phyloP scores from a whole-genome alignment of 2,888 invertebrate species.

The Desoria tigrina region DNA sequence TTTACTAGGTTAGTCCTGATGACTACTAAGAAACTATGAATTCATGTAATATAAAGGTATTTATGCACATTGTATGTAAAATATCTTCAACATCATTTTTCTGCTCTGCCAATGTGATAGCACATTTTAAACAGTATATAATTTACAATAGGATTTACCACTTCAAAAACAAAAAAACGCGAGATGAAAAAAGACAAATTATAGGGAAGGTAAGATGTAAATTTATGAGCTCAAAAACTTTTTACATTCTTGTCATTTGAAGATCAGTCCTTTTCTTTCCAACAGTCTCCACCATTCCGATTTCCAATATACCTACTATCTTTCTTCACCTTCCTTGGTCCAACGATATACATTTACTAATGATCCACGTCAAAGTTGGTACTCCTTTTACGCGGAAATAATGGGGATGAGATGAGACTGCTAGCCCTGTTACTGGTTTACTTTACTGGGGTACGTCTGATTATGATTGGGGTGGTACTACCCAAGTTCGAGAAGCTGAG shows the following conservation, averaged over 20 bases:
- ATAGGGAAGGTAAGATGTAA: too few relatives aligned
- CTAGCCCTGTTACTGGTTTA: constrained; percentile 11
- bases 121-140: too few relatives aligned
- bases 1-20: too few relatives aligned
- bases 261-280: constrained; percentile 25
- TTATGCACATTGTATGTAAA: too few relatives aligned
- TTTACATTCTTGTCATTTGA: constrained; percentile 22
- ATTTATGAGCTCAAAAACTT: constrained; percentile 7
- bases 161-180: too few relatives aligned
- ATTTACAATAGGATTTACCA: too few relatives aligned
- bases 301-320: constrained; percentile 3
- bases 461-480: constrained; percentile 51
- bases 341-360: constrained; percentile 1
- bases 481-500: constrained; percentile 50
- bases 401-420: neutral
- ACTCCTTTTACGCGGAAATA: neutral
- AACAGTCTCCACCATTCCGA: constrained; percentile 20
- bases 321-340: constrained; percentile 10
- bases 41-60: too few relatives aligned
- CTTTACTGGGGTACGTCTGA: constrained; percentile 46
- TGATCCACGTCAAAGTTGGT: neutral
- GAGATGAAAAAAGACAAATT: too few relatives aligned
- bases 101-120: too few relatives aligned
- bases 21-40: too few relatives aligned
- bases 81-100: too few relatives aligned